Evolutionary conservation across 2,888 invertebrate genomes (phyloP), one percentile per base, ranked within the genome.

Genomic region (Drosophila barbarae): DNA sequence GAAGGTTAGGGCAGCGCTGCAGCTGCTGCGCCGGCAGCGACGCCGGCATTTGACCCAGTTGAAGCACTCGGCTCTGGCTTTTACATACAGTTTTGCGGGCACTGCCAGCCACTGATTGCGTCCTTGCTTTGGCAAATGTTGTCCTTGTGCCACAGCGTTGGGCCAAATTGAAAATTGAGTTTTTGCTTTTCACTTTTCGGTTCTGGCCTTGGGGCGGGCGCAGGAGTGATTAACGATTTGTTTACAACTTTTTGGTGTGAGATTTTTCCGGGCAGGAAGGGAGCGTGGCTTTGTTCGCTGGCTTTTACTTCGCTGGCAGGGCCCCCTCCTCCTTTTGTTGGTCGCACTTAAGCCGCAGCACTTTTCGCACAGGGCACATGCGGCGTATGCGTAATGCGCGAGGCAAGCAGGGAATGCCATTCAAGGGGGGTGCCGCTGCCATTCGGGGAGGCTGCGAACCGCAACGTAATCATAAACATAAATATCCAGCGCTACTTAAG

Each of bases 401-500:
- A 32, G 32, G 49, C 10, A 38, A 38, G 26, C 32, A 46, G 44
- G 49, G 41, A 35, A 44, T 13, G 59, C 57, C 46, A 38, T 59
- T 56, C 55, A 12, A 46, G 41, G 36, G 21, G 67, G 12, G 9
- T 5, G 26, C 1, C 26, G 38, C 21, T 52, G 65, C 12, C 5
- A 41, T 41, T 41, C 41, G 15, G 44, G 54, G 30, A 56, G 49
- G 28, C 73, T 75, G 80, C 70, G 64, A 69, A 67, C 69, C 80
- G 72, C 84, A 83, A 76, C 72, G 73, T 70, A 77, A 77, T 78
- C 77, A 84, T 84, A 84, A 84, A 68, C 81, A 82, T 82, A 82
- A 82, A 82, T 81, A 81, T 79, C 82, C 71, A 67, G 63, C 63
- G 74, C 74, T 60, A 69, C 78, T 81, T 74, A 78, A 71, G 74